Evolutionary conservation across 1,140 invertebrate genomes (phyloP).

Genomic region (Eurosta solidaginis): DNA sequence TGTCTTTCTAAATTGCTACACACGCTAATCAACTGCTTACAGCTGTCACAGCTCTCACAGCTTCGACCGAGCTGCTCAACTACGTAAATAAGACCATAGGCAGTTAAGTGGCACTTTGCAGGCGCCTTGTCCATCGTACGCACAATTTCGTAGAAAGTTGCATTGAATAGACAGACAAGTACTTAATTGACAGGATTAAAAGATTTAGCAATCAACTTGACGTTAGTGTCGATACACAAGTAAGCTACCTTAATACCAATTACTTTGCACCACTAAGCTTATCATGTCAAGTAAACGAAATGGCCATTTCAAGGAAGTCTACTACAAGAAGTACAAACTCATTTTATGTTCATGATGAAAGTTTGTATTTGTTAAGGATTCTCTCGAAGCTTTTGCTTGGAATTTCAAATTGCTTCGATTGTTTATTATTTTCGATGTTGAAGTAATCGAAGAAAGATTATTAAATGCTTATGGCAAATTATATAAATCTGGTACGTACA

Average conservation of each 20-base stretch:
- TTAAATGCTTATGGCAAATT: too few relatives aligned
- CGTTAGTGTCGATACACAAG: neutral
- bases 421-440: too few relatives aligned
- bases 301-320: neutral
- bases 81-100: neutral
- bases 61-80: neutral
- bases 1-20: neutral
- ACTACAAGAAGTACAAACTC: too few relatives aligned
- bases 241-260: conserved; percentile 14
- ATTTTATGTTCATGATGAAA: too few relatives aligned
- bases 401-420: too few relatives aligned
- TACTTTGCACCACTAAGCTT: neutral
- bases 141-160: conserved; percentile 1
- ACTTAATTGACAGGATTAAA: conserved; percentile 7
- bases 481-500: too few relatives aligned
- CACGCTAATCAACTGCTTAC: conserved; percentile 2
- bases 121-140: neutral
- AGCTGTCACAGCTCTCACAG: neutral
- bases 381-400: too few relatives aligned
- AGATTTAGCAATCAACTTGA: conserved; percentile 7
- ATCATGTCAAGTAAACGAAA: neutral
- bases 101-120: neutral
- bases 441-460: too few relatives aligned
- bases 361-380: too few relatives aligned
- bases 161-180: conserved; percentile 11